Conservation (phyloP, 2,888 invertebrate genomes). For the Drosophila anomalipes region DNA sequence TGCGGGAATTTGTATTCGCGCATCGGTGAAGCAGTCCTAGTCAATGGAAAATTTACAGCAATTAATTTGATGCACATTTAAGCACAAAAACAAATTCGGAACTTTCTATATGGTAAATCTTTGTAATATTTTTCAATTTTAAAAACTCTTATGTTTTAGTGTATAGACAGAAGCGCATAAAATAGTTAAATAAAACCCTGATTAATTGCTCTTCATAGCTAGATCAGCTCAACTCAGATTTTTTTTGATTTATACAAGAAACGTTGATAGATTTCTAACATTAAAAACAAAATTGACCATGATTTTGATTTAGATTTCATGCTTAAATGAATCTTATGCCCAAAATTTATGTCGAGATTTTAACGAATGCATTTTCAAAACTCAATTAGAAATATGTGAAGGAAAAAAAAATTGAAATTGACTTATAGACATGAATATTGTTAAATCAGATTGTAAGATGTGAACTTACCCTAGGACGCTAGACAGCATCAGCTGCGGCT, state of each 20-base stretch:
- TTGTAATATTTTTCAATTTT: not conserved
- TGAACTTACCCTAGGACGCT: conserved; percentile 62
- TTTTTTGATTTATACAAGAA: not conserved
- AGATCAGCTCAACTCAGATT: not conserved
- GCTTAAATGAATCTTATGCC: not conserved
- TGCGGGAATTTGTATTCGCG: conserved; percentile 82
- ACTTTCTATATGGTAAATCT: not conserved
- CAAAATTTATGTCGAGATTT: too few species aligned
- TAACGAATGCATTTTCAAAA: not conserved
- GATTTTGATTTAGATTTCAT: not conserved
- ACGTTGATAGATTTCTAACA: not conserved
- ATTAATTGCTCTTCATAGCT: not conserved
- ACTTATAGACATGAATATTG: not conserved
- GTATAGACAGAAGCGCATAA: not conserved
- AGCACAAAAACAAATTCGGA: not conserved
- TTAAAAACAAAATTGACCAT: not conserved
- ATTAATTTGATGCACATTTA: not conserved
- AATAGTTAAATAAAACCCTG: not conserved
- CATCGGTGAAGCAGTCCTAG: conserved; percentile 73
- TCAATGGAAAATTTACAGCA: not conserved
- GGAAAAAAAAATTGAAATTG: not conserved
- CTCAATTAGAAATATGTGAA: not conserved
- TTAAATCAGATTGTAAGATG: not conserved
- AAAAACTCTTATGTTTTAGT: not conserved
- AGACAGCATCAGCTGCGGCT: conserved; percentile 67